Evolutionary conservation across 2,113 vertebrate genomes (phyloP).

Genomic region (Glareola pratincola): DNA sequence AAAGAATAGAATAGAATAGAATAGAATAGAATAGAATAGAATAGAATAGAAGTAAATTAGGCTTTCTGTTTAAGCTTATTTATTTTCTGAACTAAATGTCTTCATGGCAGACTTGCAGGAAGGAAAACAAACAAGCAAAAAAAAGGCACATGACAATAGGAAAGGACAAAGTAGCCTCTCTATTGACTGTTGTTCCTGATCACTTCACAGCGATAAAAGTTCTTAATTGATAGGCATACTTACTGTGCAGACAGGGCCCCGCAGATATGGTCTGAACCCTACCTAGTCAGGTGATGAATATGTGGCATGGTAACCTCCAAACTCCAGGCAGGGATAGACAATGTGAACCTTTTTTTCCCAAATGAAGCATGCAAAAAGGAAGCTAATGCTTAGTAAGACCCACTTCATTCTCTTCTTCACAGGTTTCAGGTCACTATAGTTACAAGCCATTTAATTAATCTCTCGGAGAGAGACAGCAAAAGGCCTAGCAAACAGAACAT

Average conservation of each 20-base stretch:
- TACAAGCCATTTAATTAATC: not conserved
- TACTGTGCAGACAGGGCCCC: not conserved
- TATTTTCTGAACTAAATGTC: not conserved
- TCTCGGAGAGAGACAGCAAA: not conserved
- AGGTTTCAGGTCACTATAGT: not conserved
- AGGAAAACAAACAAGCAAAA: not conserved
- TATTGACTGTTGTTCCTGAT: not conserved
- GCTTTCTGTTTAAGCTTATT: not conserved
- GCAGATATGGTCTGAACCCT: fast-evolving
- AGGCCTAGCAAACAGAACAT: not conserved
- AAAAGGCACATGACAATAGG: not conserved
- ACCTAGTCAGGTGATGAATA: not conserved
- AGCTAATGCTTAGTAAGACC: not conserved
- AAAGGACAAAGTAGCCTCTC: not conserved
- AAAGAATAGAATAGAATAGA: too few species aligned
- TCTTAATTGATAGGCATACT: not conserved
- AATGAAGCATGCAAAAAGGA: not conserved
- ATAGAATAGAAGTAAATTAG: not conserved
- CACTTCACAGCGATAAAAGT: not conserved
- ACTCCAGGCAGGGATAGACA: not conserved
- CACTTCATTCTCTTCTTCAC: not conserved
- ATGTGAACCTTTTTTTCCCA: not conserved
- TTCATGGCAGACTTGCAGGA: not conserved
- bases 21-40: not conserved
- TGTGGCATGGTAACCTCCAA: not conserved